Percentiles rank a stretch among this genome's conserved stretches.
Conservation (phyloP, 2,797 vertebrate genomes). For the Mastacembelus armatus region DNA sequence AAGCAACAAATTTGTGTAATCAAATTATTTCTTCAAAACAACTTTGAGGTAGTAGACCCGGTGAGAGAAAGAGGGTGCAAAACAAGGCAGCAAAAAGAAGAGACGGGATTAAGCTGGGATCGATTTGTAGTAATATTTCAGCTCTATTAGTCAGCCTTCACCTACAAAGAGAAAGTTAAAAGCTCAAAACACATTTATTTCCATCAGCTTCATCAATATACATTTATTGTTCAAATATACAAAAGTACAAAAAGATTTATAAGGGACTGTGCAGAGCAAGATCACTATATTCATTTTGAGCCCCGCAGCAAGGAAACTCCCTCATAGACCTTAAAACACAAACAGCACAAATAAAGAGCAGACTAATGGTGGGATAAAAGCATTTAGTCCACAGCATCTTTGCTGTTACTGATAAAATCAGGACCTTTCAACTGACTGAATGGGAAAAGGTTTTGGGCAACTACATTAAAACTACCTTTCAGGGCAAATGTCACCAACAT, state of each 20-base stretch:
- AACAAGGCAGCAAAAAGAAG: slow-evolving; percentile 8
- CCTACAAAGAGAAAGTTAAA: slow-evolving; percentile 60
- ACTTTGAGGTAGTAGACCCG: slow-evolving; percentile 80
- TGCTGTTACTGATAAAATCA: slow-evolving; percentile 63
- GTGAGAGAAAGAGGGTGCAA: slow-evolving; percentile 43
- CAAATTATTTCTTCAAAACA: slow-evolving; percentile 48
- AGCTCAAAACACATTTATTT: slow-evolving; percentile 71
- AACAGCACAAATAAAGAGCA: slow-evolving; percentile 52
- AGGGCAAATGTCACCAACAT: slow-evolving; percentile 61
- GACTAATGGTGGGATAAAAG: slow-evolving; percentile 65
- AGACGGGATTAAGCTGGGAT: slow-evolving; percentile 19
- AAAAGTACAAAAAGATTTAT: slow-evolving; percentile 71
- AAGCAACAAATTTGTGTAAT: slow-evolving; percentile 22
- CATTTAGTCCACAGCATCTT: slow-evolving; percentile 45
- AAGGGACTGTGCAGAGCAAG: slow-evolving; percentile 55
- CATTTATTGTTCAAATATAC: slow-evolving; percentile 81
- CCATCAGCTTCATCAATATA: slow-evolving; percentile 67
- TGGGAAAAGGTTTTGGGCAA: slow-evolving; percentile 8
- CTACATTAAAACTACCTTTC: slow-evolving; percentile 47
- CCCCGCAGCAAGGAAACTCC: slow-evolving; percentile 56
- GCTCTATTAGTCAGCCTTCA: slow-evolving; percentile 41
- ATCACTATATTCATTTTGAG: slow-evolving; percentile 34
- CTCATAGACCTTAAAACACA: slow-evolving; percentile 65
- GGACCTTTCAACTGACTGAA: slow-evolving; percentile 31
- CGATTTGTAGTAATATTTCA: slow-evolving; percentile 21